Base-by-base conservation (phyloP, 2,888 invertebrate genomes). In the Tinea trinotella region DNA sequence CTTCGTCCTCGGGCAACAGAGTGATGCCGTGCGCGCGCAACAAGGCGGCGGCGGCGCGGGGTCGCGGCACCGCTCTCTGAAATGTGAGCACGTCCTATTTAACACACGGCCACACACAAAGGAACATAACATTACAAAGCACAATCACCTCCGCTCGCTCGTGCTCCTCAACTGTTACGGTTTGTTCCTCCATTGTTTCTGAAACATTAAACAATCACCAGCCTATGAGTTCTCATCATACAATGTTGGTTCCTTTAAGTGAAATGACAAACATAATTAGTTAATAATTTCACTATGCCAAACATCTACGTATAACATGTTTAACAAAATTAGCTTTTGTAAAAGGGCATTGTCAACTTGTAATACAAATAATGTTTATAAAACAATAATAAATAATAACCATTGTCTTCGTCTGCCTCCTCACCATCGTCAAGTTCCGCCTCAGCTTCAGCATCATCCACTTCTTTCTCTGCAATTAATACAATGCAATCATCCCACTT, bases 21-120 rank as follows among this genome's bases (percentile, higher is more conserved):
- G 94, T 92, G 65, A 96, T 95, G 58, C 95, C 96, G 77, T 96
- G 95, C 61, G 91, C 89, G 70, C 95, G 92, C 57, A 96, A 86
- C 75, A 96, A 86, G 70, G 90, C 89, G 59, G 92, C 71, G 35
- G 74, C 81, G 15, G 85, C 85, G 58, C 57, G 57, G 6, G 5
- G 12, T 1, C 5, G n/a, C 50, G 4, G 3, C 24, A 5, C 3
- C 24, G 2, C 3, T 24, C 50, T 9, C 24, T 40, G 40, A 2
- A 9, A 40, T 7, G 13, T 9, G n/a, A 12, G 3, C 40, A 15
- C 40, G 5, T n/a, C n/a, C n/a, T n/a, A n/a, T n/a, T n/a, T n/a
- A n/a, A n/a, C n/a, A 30, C 30, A 30, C 5, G 6, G 30, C 10
- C 30, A 30, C 30, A 10, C 30, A 30, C 5, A 5, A 30, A 7